phyloP scores from a whole-genome alignment of 2,888 invertebrate genomes.

The Apocheima hispidaria region DNA sequence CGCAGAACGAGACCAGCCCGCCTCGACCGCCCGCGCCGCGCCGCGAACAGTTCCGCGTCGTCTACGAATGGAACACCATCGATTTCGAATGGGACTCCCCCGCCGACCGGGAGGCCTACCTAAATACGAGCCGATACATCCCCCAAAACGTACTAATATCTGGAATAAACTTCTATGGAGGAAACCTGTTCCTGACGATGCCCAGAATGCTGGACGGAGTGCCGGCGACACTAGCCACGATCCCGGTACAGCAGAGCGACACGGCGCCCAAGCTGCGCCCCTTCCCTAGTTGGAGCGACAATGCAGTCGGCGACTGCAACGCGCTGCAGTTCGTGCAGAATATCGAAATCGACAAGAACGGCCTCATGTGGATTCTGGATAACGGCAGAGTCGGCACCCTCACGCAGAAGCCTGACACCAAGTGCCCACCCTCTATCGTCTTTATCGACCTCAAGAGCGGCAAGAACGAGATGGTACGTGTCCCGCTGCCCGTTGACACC shows the following conservation, averaged over 20 bases:
- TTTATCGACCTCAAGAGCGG: conserved; percentile 88
- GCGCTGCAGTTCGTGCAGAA: conserved; percentile 91
- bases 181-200: conserved; percentile 88
- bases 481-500: conserved; percentile 87
- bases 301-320: conserved; percentile 88
- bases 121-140: conserved; percentile 86
- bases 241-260: conserved; percentile 79
- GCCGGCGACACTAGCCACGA: conserved; percentile 89
- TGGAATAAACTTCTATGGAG: conserved; percentile 89
- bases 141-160: conserved; percentile 89
- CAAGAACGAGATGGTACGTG: conserved; percentile 84
- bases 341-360: conserved; percentile 90
- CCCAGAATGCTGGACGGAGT: conserved; percentile 90
- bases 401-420: conserved; percentile 78
- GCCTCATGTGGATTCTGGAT: conserved; percentile 90
- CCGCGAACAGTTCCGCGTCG: conserved; percentile 88
- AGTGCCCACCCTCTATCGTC: conserved; percentile 89
- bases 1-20: conserved; percentile 66
- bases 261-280: conserved; percentile 88
- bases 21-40: conserved; percentile 65
- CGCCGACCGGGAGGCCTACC: conserved; percentile 82
- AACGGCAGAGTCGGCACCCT: conserved; percentile 89
- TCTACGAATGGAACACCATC: conserved; percentile 90
- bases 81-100: conserved; percentile 89
- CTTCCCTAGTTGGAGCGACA: conserved; percentile 90